These are phyloP conservation scores for Parascotia fuliginaria DNA, from an alignment of 2,888 invertebrate genomes.

Conservation along the genomic window DNA sequence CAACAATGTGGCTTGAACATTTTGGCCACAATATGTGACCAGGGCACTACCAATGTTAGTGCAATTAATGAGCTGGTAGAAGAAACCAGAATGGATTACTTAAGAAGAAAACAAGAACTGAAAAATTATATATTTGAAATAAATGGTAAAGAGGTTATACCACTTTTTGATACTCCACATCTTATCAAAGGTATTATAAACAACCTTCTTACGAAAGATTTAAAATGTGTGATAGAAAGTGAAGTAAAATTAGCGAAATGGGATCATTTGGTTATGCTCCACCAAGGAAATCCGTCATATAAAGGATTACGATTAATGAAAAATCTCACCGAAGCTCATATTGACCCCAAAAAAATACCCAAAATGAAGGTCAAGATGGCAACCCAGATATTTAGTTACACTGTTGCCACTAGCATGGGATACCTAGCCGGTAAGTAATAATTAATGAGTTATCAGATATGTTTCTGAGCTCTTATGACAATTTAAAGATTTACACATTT, in stretches of 20 bases:
- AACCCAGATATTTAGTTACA: conserved; percentile 2
- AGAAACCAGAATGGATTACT: background rate
- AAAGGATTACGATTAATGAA: background rate
- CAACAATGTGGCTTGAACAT: background rate
- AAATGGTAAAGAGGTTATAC: background rate
- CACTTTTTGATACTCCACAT: conserved; percentile 1
- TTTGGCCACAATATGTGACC: background rate
- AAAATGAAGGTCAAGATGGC: conserved; percentile 11
- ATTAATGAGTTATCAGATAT: too few relatives aligned
- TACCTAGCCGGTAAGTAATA: too few relatives aligned
- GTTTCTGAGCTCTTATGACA: too few relatives aligned
- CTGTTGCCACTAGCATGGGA: background rate
- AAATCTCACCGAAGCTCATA: background rate
- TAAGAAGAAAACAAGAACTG: background rate
- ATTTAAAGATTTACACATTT: too few relatives aligned
- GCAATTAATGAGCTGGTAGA: background rate
- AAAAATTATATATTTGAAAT: background rate
- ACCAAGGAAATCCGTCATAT: background rate
- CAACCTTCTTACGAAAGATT: background rate
- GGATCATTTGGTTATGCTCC: background rate
- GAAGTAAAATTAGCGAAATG: background rate
- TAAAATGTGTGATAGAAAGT: background rate
- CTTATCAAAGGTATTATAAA: conserved; percentile 3
- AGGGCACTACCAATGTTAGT: background rate
- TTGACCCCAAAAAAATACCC: background rate